phyloP scores from a whole-genome alignment of 2,888 invertebrate genomes.

The Harpalus rufipes region DNA sequence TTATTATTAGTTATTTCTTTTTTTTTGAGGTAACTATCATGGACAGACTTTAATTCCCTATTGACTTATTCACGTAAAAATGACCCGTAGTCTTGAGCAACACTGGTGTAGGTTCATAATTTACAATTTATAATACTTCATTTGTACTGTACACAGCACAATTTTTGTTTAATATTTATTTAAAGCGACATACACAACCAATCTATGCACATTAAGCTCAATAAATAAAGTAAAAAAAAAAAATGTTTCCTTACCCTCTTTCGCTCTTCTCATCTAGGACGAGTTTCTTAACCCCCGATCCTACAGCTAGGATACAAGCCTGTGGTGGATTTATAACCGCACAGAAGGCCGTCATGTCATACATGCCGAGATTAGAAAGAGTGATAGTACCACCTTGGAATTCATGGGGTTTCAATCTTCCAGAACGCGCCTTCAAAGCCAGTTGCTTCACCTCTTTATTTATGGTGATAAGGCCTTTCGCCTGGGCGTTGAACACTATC shows the following conservation, averaged over 20 bases:
- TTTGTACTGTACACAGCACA: no score
- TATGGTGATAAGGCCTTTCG: slow-evolving; percentile 92
- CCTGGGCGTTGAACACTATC: slow-evolving; percentile 94
- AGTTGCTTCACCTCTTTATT: slow-evolving; percentile 88
- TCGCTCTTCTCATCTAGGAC: slow-evolving; percentile 85
- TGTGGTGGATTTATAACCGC: slow-evolving; percentile 98
- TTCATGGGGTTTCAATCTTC: slow-evolving; percentile 94
- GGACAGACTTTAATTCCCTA: no score
- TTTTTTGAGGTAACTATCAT: no score
- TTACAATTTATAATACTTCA: no score
- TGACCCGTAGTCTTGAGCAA: no score
- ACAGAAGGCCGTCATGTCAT: slow-evolving; percentile 90
- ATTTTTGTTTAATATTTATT: no score
- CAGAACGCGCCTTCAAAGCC: slow-evolving; percentile 92
- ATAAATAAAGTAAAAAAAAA: background rate
- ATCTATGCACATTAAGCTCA: background rate
- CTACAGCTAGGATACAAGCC: slow-evolving; percentile 95
- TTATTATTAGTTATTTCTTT: no score
- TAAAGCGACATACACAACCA: no score
- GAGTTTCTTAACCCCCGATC: slow-evolving; percentile 87
- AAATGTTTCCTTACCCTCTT: slow-evolving; percentile 31
- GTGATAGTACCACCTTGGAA: slow-evolving; percentile 98
- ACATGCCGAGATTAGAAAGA: slow-evolving; percentile 97
- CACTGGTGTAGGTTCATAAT: no score
- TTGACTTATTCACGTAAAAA: no score